Evolutionary conservation across 1,140 invertebrate species (phyloP), one percentile per base, ranked within the genome.

Genomic region (Penaeus vannamei): DNA sequence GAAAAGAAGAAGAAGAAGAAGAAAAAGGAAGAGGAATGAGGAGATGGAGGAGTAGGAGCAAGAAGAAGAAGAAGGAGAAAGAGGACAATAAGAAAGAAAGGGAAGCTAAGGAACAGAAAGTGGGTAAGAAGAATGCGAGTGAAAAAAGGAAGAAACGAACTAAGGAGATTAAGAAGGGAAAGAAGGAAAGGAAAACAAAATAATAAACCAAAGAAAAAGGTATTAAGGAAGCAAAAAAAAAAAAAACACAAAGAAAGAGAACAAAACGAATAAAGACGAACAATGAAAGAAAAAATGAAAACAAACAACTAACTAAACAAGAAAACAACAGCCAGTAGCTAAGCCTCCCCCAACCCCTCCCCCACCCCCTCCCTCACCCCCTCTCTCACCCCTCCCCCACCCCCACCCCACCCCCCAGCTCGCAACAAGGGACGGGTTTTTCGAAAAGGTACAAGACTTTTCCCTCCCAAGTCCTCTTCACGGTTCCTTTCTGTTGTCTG

Each of bases 161-260:
- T 5, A 29, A n/a, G 14, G 8, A 4, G 66, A 72, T n/a, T 5
- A 7, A 23, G 23, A 32, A 7, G 20, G 14, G n/a, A 17, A 76
- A 20, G 10, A 20, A 2, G 26, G 5, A 1, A 76, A 20, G 10
- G 42, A 12, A n/a, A 32, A 22, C 2, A 20, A 26, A 62, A 66
- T 3, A 64, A 8, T 2, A 46, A 32, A 26, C 29, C 10, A 84
- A 46, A 64, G 61, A 84, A 26, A 66, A 46, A 84, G 82, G 61
- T 46, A 84, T 46, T 61, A 53, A 84, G 60, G 60, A 46, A 84
- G 82, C 66, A 46, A 29, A 22, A 84, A 23, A 84, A 26, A 64
- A 46, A 84, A n/a, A 64, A 26, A 84, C 23, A 84, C 53, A 84
- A 53, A 84, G 82, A 84, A 53, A 84, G 82, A 84, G 82, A 84